Evolutionary conservation across 1,140 invertebrate species (phyloP).

Genomic region (Anadara kagoshimensis): DNA sequence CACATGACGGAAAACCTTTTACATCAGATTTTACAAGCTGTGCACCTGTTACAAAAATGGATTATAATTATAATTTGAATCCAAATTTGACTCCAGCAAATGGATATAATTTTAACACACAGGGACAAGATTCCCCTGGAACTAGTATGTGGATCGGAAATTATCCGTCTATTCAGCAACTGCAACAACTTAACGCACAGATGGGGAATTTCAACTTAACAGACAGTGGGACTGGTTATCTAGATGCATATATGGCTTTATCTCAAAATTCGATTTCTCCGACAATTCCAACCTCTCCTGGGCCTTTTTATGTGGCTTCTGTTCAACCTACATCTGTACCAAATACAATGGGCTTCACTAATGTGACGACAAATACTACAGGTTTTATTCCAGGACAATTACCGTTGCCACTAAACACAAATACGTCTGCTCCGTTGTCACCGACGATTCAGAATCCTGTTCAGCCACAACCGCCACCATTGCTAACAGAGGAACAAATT

Average conservation of each 20-base stretch:
- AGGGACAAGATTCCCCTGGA: slow-evolving; percentile 15
- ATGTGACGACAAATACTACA: slow-evolving; percentile 14
- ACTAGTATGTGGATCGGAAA: slow-evolving; percentile 30
- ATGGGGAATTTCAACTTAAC: slow-evolving; percentile 32
- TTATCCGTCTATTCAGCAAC: slow-evolving; percentile 35
- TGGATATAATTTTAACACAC: slow-evolving; percentile 10
- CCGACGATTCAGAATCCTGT: not conserved
- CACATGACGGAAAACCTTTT: too few species aligned
- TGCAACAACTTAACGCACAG: slow-evolving; percentile 41
- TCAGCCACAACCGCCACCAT: not conserved
- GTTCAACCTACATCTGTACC: slow-evolving; percentile 11
- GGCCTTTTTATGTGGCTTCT: slow-evolving; percentile 17
- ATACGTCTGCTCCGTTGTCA: slow-evolving; percentile 4
- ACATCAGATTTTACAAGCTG: too few species aligned
- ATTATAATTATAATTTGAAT: slow-evolving; percentile 39
- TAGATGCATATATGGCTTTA: slow-evolving; percentile 26
- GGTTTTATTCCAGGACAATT: slow-evolving; percentile 1
- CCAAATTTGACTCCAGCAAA: slow-evolving; percentile 26
- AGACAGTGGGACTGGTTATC: slow-evolving; percentile 20
- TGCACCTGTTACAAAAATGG: slow-evolving; percentile 37
- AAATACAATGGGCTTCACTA: not conserved
- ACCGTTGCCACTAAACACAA: slow-evolving; percentile 4
- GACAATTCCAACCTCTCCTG: slow-evolving; percentile 12
- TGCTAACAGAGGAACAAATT: slow-evolving; percentile 10
- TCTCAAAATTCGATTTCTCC: not conserved